Evolutionary conservation across 2,113 vertebrate species (phyloP).

Genomic region (Equus quagga): DNA sequence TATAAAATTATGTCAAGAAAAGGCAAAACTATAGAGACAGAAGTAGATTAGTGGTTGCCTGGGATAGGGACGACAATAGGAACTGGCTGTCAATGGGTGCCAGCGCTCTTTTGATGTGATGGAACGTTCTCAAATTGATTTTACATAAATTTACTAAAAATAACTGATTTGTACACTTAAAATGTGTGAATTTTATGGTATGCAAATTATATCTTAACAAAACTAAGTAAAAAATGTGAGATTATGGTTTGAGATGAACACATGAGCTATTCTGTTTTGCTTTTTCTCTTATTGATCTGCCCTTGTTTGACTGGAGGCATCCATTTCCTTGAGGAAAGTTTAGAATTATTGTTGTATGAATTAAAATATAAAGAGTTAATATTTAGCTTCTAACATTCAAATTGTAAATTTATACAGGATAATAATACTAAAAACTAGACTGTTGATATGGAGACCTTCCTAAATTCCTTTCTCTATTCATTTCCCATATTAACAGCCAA

Average conservation of each 20-base stretch:
- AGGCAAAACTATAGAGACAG: background rate
- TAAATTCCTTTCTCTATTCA: background rate
- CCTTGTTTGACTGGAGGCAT: background rate
- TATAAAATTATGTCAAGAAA: background rate
- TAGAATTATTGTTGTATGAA: background rate
- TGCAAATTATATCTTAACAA: background rate
- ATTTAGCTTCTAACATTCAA: background rate
- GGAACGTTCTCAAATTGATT: background rate
- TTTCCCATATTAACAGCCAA: background rate
- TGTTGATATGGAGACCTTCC: background rate
- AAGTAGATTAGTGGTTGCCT: background rate
- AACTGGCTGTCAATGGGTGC: background rate
- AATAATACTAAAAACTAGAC: background rate
- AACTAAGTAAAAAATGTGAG: background rate
- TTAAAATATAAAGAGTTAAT: background rate
- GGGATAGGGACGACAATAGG: background rate
- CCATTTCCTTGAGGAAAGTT: background rate
- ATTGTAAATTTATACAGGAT: background rate
- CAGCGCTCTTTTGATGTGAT: rapidly evolving
- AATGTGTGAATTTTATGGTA: background rate
- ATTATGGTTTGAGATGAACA: background rate
- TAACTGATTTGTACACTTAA: background rate
- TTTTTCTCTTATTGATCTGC: background rate
- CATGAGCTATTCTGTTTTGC: background rate
- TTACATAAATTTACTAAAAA: background rate